Evolutionary conservation across 2,113 vertebrate genomes (phyloP).

Genomic region (Ictalurus furcatus): DNA sequence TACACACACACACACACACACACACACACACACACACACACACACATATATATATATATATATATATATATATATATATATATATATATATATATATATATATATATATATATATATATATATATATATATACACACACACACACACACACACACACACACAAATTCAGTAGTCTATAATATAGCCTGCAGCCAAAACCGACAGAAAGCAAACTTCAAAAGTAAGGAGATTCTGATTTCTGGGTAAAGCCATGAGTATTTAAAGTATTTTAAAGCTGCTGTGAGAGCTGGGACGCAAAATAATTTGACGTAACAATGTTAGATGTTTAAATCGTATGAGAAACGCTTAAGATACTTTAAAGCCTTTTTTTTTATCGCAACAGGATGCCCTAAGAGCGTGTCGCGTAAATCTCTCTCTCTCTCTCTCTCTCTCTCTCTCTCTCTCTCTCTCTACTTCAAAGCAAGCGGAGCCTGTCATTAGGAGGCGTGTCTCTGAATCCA

Average conservation of each 20-base stretch:
- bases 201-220: background rate
- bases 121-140: no score
- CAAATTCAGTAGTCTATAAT: background rate
- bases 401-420: background rate
- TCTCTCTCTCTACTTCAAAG: slow-evolving; percentile 77
- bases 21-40: no score
- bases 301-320: background rate
- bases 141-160: no score
- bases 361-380: background rate
- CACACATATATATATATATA: no score
- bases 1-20: background rate
- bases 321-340: background rate
- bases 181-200: background rate
- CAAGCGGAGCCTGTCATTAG: slow-evolving; percentile 73
- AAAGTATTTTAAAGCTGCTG: background rate
- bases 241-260: background rate
- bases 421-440: slow-evolving; percentile 54
- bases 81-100: no score
- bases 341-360: background rate
- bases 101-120: no score
- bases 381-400: background rate
- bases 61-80: no score
- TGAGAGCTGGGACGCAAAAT: background rate
- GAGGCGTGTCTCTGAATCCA: slow-evolving; percentile 75
- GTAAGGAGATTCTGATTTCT: background rate